Evolutionary conservation across 2,888 invertebrate genomes (phyloP).

Genomic region (Vannuccia rotundouncinata): DNA sequence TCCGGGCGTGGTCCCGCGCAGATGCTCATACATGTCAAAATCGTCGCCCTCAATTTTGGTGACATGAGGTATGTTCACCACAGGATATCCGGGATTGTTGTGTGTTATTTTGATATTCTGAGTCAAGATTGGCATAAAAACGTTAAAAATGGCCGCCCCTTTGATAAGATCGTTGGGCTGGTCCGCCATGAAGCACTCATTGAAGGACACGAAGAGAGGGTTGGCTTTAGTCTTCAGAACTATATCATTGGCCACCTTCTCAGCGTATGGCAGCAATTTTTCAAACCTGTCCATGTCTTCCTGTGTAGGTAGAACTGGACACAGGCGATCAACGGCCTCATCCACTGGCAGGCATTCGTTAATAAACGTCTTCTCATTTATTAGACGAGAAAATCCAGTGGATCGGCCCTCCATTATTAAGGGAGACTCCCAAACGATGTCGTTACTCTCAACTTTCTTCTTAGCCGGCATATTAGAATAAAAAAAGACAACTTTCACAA

Average conservation of each 20-base stretch:
- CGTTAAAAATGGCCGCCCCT: background rate
- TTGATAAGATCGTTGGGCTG: background rate
- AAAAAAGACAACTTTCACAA: too few relatives aligned
- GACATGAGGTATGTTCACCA: background rate
- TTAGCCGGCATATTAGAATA: conserved; percentile 7
- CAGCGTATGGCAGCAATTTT: background rate
- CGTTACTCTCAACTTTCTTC: background rate
- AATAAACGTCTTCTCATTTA: conserved; percentile 14
- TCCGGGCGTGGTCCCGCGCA: background rate
- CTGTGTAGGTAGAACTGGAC: background rate
- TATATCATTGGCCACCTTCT: background rate
- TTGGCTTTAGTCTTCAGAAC: background rate
- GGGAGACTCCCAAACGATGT: background rate
- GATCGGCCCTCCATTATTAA: background rate
- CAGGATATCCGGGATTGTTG: background rate
- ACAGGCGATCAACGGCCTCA: background rate
- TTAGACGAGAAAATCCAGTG: conserved; percentile 23
- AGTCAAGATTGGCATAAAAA: background rate
- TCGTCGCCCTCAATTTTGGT: background rate
- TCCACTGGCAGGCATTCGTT: background rate
- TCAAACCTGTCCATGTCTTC: background rate
- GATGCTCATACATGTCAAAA: background rate
- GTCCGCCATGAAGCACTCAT: background rate
- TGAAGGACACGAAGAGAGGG: background rate
- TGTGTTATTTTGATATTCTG: background rate